Evolutionary conservation across 2,113 vertebrate genomes (phyloP).

Genomic region (Lophochroa leadbeateri): DNA sequence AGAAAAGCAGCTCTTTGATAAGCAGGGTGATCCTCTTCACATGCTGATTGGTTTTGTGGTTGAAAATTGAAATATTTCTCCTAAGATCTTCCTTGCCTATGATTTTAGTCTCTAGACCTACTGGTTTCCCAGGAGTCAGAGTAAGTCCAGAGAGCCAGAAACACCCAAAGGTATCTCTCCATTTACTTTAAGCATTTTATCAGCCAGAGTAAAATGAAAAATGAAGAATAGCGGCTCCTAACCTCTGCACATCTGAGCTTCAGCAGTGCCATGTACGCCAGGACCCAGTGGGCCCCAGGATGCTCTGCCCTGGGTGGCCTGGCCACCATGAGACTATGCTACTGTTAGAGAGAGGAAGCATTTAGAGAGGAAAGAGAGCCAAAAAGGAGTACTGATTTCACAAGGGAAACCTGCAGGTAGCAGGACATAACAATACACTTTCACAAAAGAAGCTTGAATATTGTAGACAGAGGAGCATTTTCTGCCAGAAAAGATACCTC

Average conservation of each 20-base stretch:
- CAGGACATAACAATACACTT: neutral
- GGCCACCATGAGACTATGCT: fast-evolving
- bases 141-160: neutral
- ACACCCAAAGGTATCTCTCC: neutral
- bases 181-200: neutral
- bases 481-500: neutral
- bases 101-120: neutral
- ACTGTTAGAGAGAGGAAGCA: neutral
- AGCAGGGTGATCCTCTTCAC: neutral
- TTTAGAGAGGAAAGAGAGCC: neutral
- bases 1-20: neutral
- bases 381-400: neutral
- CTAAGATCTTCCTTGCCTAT: neutral
- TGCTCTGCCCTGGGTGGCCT: neutral
- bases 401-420: neutral
- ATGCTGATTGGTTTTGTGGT: neutral
- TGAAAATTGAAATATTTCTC: neutral
- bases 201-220: neutral
- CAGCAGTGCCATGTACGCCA: neutral
- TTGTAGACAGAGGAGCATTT: neutral
- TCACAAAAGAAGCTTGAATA: neutral
- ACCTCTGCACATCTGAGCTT: neutral
- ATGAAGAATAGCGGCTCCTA: neutral
- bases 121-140: neutral
- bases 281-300: neutral